Conservation (phyloP, 1,140 invertebrate genomes). For the Orius insidiosus region DNA sequence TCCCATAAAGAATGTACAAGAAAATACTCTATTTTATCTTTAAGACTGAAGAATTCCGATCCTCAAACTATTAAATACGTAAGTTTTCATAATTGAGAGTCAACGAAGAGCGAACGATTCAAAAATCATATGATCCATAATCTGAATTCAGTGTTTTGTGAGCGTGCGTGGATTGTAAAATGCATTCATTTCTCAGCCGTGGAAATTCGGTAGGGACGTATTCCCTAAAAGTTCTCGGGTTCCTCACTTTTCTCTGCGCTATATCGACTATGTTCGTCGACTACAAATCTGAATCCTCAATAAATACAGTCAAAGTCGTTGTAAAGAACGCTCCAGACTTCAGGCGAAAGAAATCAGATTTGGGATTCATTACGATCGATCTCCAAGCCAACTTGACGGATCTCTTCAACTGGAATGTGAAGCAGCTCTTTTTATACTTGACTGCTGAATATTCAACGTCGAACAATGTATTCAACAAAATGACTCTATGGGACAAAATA, state of each 20-base stretch:
- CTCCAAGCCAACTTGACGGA: conserved; percentile 77
- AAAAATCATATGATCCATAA: too few species aligned
- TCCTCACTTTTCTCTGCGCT: conserved; percentile 88
- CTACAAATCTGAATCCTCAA: conserved; percentile 62
- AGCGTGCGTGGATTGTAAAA: conserved; percentile 25
- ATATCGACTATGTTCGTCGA: conserved; percentile 87
- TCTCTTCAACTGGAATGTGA: conserved; percentile 99
- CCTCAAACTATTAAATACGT: too few species aligned
- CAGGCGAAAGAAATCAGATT: conserved; percentile 84
- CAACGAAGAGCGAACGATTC: too few species aligned
- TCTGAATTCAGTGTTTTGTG: too few species aligned
- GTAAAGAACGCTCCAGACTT: conserved; percentile 96
- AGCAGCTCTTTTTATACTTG: conserved; percentile 91
- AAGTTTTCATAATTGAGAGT: too few species aligned
- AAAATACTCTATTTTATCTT: too few species aligned
- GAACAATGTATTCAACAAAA: conserved; percentile 77
- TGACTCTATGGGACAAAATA: conserved; percentile 91
- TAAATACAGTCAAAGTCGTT: conserved; percentile 80
- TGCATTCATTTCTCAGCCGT: conserved; percentile 85
- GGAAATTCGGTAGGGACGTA: conserved; percentile 93
- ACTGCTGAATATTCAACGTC: conserved; percentile 92
- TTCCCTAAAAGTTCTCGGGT: conserved; percentile 86
- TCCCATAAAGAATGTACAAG: too few species aligned
- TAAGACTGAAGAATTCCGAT: too few species aligned
- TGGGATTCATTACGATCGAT: conserved; percentile 90